Conservation (phyloP, 92 coral and sea anemone species). For the Bergia puertoricense region DNA sequence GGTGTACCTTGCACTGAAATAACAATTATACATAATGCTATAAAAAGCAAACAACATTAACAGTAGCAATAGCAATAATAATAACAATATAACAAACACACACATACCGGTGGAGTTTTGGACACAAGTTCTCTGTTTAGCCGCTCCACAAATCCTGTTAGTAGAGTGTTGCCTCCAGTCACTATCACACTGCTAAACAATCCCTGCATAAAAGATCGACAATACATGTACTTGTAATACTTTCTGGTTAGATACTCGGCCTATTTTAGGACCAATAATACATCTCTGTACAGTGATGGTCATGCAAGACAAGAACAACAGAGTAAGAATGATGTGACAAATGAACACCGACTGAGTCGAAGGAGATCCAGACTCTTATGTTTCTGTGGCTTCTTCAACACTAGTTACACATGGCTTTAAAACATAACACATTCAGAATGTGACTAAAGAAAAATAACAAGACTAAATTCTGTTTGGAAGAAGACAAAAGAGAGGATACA, state of each 20-base stretch:
- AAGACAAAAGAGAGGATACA: too few relatives aligned
- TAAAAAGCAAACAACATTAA: neutral
- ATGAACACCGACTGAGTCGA: too few relatives aligned
- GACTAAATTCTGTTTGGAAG: too few relatives aligned
- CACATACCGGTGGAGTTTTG: constrained; percentile 94
- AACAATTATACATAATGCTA: neutral
- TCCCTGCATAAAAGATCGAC: constrained; percentile 61
- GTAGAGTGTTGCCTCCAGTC: constrained; percentile 94
- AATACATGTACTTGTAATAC: neutral
- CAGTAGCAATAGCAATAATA: neutral
- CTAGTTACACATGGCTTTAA: too few relatives aligned
- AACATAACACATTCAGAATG: too few relatives aligned
- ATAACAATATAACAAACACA: neutral
- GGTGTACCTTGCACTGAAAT: neutral
- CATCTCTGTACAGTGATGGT: too few relatives aligned
- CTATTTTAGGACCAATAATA: too few relatives aligned
- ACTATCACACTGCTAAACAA: constrained; percentile 93
- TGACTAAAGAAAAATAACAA: too few relatives aligned
- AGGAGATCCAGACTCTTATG: too few relatives aligned
- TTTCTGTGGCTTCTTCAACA: too few relatives aligned
- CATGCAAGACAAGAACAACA: too few relatives aligned
- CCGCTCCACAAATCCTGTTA: constrained; percentile 93
- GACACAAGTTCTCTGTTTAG: constrained; percentile 93
- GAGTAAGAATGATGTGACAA: too few relatives aligned
- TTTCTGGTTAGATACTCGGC: neutral